Evolutionary conservation across 2,113 vertebrate genomes (phyloP).

Genomic region (Shinisaurus crocodilurus): DNA sequence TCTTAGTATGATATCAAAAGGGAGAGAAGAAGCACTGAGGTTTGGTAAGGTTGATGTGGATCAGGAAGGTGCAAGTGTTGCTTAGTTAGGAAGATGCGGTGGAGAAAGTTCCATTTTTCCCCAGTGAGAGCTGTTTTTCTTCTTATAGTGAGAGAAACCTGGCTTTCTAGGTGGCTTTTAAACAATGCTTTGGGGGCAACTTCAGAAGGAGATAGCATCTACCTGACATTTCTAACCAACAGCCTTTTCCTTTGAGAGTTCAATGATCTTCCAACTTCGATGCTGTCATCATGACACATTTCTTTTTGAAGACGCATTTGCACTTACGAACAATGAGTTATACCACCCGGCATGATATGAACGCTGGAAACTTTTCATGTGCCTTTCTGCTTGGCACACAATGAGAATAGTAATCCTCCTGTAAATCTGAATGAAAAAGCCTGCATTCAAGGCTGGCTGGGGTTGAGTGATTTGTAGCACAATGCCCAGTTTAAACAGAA

Average conservation of each 20-base stretch:
- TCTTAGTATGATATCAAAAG: background rate
- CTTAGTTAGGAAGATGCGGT: background rate
- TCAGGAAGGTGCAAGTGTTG: background rate
- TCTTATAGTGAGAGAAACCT: background rate
- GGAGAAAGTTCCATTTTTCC: background rate
- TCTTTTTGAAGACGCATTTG: constrained; percentile 49
- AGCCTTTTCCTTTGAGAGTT: constrained; percentile 44
- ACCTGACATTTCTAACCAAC: constrained; percentile 56
- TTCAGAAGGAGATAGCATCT: constrained; percentile 41
- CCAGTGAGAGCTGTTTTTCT: background rate
- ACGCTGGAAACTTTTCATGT: constrained; percentile 34
- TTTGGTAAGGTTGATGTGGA: background rate
- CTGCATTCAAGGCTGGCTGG: constrained; percentile 24
- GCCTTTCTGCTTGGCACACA: background rate
- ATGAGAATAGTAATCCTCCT: background rate
- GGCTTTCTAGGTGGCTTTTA: constrained; percentile 49
- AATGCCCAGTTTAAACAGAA: background rate
- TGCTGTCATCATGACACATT: background rate
- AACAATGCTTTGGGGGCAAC: constrained; percentile 46
- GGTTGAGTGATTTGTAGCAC: constrained; percentile 16
- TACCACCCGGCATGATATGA: background rate
- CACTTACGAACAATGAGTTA: background rate
- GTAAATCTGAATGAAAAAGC: constrained; percentile 40
- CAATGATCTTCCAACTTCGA: no score
- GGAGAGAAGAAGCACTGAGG: background rate